phyloP scores from a whole-genome alignment of 1,140 invertebrate genomes.

The Caenorhabditis brenneri region DNA sequence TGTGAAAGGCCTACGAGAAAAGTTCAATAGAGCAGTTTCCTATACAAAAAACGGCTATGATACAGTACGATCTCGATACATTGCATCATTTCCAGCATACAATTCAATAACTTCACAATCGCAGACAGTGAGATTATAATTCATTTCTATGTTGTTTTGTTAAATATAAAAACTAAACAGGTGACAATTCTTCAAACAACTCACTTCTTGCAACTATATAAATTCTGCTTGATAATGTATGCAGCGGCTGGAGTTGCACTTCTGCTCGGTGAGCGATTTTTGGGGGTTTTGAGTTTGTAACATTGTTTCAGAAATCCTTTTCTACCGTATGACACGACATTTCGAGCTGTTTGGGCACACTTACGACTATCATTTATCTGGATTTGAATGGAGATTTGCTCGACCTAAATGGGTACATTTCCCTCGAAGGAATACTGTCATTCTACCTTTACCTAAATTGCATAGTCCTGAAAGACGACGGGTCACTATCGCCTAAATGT shows the following conservation, averaged over 20 bases:
- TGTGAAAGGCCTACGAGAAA: slow-evolving; percentile 8
- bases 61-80: slow-evolving; percentile 20
- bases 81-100: neutral
- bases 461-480: slow-evolving; percentile 34
- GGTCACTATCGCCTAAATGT: neutral
- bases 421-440: slow-evolving; percentile 16
- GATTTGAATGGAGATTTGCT: slow-evolving; percentile 17
- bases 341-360: neutral
- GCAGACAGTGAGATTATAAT: neutral
- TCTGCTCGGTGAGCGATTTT: neutral
- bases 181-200: neutral
- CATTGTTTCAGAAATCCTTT: slow-evolving; percentile 30
- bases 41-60: slow-evolving; percentile 6
- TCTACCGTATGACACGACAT: neutral
- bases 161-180: neutral
- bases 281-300: neutral
- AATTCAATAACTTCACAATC: neutral
- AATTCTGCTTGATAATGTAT: neutral
- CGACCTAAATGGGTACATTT: slow-evolving; percentile 31
- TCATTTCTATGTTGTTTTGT: neutral
- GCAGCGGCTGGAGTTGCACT: neutral
- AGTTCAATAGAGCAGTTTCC: slow-evolving; percentile 24
- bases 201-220: slow-evolving; percentile 11
- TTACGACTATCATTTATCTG: neutral
- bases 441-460: neutral